Conservation (phyloP, 2,888 invertebrate genomes). For the Lasioglossum vierecki region DNA sequence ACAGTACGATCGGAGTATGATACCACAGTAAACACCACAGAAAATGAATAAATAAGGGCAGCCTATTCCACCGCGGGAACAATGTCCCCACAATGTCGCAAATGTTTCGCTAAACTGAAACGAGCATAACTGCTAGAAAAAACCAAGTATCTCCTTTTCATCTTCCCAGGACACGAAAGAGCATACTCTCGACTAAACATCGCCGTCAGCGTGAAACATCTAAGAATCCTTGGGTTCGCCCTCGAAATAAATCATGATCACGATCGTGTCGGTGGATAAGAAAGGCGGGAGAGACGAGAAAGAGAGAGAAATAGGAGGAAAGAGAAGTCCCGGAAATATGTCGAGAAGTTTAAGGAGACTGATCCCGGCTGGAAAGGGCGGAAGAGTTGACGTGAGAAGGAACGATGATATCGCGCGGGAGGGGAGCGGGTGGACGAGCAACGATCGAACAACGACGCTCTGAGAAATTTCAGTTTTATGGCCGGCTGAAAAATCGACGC, state of each 20-base stretch:
- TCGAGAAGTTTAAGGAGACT: constrained; percentile 68
- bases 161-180: neutral
- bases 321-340: constrained; percentile 64
- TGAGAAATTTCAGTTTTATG: constrained; percentile 79
- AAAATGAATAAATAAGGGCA: too few relatives aligned
- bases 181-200: constrained; percentile 7
- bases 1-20: too few relatives aligned
- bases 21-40: too few relatives aligned
- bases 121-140: neutral
- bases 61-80: too few relatives aligned
- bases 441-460: constrained; percentile 62
- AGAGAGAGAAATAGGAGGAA: neutral
- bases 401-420: constrained; percentile 35
- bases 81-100: too few relatives aligned
- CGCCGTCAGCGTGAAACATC: neutral
- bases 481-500: constrained; percentile 76
- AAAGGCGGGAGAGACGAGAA: neutral
- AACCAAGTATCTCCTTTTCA: neutral
- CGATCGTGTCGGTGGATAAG: constrained; percentile 19
- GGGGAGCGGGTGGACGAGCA: constrained; percentile 20
- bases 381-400: constrained; percentile 56
- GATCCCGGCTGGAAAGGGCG: constrained; percentile 37
- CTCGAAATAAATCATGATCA: constrained; percentile 50
- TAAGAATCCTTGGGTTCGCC: neutral
- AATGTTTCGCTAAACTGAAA: too few relatives aligned